Evolutionary conservation across 2,797 vertebrate genomes (phyloP).

Genomic region (Gallinago stenura): DNA sequence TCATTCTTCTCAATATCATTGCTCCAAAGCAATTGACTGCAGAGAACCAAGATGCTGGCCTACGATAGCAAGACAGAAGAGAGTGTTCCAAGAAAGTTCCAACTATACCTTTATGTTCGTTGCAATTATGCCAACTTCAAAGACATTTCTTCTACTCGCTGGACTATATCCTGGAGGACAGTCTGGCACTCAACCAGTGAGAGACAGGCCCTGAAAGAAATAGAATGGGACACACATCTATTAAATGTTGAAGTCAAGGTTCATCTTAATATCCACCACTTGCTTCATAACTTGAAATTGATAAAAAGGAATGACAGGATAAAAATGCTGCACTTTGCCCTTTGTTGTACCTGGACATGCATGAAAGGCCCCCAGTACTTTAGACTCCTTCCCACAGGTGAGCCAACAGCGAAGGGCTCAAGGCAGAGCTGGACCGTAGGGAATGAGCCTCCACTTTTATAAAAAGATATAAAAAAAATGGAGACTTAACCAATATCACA

Average conservation of each 20-base stretch:
- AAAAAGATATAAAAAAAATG: background rate
- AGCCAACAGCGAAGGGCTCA: background rate
- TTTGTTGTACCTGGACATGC: background rate
- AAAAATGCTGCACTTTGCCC: slow-evolving; percentile 20
- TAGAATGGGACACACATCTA: background rate
- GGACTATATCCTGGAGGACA: slow-evolving; percentile 51
- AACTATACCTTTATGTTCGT: slow-evolving; percentile 57
- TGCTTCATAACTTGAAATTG: background rate
- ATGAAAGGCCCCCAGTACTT: background rate
- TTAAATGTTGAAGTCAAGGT: background rate
- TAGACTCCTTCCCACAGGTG: background rate
- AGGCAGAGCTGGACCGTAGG: background rate
- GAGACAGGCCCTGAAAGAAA: slow-evolving; percentile 42
- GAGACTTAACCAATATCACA: background rate
- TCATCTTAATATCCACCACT: background rate
- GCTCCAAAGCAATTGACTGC: background rate
- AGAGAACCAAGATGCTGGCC: background rate
- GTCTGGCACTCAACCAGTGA: slow-evolving; percentile 33
- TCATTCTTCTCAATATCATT: background rate
- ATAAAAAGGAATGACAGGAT: background rate
- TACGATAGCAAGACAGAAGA: background rate
- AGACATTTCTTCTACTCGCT: slow-evolving; percentile 32
- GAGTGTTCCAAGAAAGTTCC: background rate
- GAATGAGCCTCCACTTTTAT: background rate
- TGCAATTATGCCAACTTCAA: slow-evolving; percentile 69